Evolutionary conservation across 2,113 vertebrate genomes (phyloP), one percentile per base, ranked within the genome.

Genomic region (Pelmatolapia mariae): DNA sequence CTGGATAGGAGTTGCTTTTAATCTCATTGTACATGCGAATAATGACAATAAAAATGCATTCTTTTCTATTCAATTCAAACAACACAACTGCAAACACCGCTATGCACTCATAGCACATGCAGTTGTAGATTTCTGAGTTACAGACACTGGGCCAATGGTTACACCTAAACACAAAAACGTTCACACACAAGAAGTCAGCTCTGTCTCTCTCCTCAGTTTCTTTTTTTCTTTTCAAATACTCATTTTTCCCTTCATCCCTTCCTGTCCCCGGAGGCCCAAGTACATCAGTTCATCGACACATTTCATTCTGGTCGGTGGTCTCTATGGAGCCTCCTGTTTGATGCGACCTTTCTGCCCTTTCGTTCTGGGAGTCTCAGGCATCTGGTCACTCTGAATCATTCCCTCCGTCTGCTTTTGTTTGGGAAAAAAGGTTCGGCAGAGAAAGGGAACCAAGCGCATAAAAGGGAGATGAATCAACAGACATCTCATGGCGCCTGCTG

Each of bases 361-460:
- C 45, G 63, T 93, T 92, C 80, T 8, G 68, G 71, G 83, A 90
- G 94, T 90, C 95, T 93, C 93, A 26, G 88, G 92, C 88, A 89
- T 91, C 93, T 94, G 95, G 94, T 94, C 94, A 92, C 89, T 93
- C 93, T 93, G 95, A 95, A 95, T 95, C 93, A 87, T 86, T 89
- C 81, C 78, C 88, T 82, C 56, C 84, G 29, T 88, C 93, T 83
- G 87, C 92, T 91, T 94, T 97, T 96, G 94, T 96, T 90, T 53
- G 50, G 89, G 73, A 80, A 89, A 87, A 93, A 94, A 91, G 87
- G 85, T 92, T 87, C 43, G 8, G 40, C 45, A 29, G 71, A 89
- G 84, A 91, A 91, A 92, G 82, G 73, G 85, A 89, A 91, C 52
- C 80, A 54, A 84, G 79, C 33, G 40, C 76, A 94, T 91, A 91